Conservation (phyloP, 2,888 invertebrate genomes). For the Trachelus tabidus region DNA sequence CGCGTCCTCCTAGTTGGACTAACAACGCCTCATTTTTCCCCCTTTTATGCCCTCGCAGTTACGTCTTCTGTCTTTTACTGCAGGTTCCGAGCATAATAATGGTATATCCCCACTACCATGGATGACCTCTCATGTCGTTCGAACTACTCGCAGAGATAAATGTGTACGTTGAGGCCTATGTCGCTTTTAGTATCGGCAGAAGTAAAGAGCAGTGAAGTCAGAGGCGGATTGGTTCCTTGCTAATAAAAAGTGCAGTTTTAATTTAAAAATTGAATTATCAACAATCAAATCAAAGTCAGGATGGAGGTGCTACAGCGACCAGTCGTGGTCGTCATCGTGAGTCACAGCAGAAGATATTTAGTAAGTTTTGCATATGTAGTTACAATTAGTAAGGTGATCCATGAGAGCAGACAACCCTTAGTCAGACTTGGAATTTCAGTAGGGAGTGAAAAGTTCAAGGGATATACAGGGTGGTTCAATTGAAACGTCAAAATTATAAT, state of each 20-base stretch:
- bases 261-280: neutral
- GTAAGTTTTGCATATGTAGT: slow-evolving; percentile 44
- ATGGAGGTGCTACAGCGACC: slow-evolving; percentile 52
- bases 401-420: neutral
- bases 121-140: slow-evolving; percentile 64
- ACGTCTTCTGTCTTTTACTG: slow-evolving; percentile 4
- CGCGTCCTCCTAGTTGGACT: neutral
- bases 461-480: neutral
- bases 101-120: slow-evolving; percentile 50
- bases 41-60: slow-evolving; percentile 14
- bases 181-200: slow-evolving; percentile 56
- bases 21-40: slow-evolving; percentile 5
- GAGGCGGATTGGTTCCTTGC: neutral
- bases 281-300: neutral
- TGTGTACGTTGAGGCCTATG: slow-evolving; percentile 58
- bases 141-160: slow-evolving; percentile 62
- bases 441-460: neutral
- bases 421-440: neutral
- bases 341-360: slow-evolving; percentile 34
- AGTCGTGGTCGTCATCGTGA: slow-evolving; percentile 38
- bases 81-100: neutral
- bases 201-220: slow-evolving; percentile 34
- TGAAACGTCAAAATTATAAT: neutral
- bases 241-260: neutral
- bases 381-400: neutral